Evolutionary conservation across 2,797 vertebrate species (phyloP).

Genomic region (Micromesistius poutassou): DNA sequence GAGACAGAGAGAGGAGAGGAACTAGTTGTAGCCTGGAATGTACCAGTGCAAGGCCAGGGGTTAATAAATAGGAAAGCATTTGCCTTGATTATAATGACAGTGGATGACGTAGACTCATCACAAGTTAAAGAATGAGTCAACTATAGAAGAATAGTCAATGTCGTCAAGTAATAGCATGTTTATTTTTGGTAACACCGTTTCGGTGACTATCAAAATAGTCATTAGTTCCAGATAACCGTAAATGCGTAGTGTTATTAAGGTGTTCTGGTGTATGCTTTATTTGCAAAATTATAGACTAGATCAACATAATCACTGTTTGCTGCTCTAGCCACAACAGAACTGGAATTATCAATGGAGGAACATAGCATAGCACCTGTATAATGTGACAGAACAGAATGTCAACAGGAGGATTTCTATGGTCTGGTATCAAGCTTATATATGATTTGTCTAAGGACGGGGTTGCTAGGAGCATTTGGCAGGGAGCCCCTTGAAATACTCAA

Average conservation of each 20-base stretch:
- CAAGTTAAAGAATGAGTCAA: not conserved
- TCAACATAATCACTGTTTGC: not conserved
- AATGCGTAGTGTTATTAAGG: not conserved
- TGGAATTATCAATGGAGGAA: conserved; percentile 8
- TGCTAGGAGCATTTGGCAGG: conserved; percentile 13
- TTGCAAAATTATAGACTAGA: not conserved
- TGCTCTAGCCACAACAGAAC: not conserved
- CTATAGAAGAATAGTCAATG: not conserved
- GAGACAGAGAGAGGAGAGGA: not conserved
- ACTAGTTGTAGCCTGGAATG: not conserved
- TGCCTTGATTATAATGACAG: not conserved
- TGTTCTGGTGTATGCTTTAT: not conserved
- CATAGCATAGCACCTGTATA: conserved; percentile 15
- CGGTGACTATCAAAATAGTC: not conserved
- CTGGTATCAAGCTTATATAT: conserved; percentile 7
- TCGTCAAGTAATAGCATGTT: not conserved
- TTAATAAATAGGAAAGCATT: not conserved
- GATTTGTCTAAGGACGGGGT: conserved; percentile 7
- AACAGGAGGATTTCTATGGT: conserved; percentile 26
- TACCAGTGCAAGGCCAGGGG: not conserved
- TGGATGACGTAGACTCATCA: not conserved
- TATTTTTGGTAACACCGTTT: not conserved
- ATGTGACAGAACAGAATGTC: conserved; percentile 33
- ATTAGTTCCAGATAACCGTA: not conserved
- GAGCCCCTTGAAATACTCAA: conserved; percentile 3